Base-by-base conservation (phyloP, 2,113 vertebrate genomes). In the Trematomus loennbergii region DNA sequence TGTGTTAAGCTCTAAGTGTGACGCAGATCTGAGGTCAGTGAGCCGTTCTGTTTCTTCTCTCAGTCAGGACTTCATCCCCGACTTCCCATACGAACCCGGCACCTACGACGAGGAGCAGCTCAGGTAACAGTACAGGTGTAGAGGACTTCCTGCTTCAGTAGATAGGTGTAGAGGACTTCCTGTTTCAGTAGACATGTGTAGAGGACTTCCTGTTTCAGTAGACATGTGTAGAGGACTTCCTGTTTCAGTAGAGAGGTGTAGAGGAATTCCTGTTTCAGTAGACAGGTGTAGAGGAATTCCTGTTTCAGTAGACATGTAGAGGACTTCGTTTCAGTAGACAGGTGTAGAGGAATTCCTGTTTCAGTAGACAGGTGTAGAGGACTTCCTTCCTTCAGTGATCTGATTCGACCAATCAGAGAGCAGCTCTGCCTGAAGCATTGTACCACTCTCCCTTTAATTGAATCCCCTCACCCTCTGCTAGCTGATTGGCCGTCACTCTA, bases 361-460 rank as follows among this genome's bases (percentile, higher is more conserved):
- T 36, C 6, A 36, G 36, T 36, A 7, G 5, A 36, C 33, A 36
- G 4, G 33, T 36, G 33, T 36, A 36, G 4, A 36, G 36, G 36
- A 36, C 36, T 36, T 5, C 36, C 36, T 36, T 5, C 25, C 36
- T 36, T 36, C 36, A 36, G 97, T 99, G 97, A 98, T 95, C 96
- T 85, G 94, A 92, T 82, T 16, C n/a, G 76, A 74, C 94, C 94
- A 92, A 95, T 94, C 93, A 90, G 71, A 73, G 74, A 62, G 49
- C 60, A 48, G 20, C 62, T 57, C 67, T 46, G 17, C 54, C 55
- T 57, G 54, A 29, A 54, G 76, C 68, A 79, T 82, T 72, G 45
- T 9, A 4, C 40, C 25, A 48, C 53, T 16, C 0, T 10, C 0
- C 20, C 12, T 40, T 45, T 63, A 4, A 36, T 11, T 72, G 64